Evolutionary conservation across 1,140 invertebrate species (phyloP).

Genomic region (Caerostris darwini): DNA sequence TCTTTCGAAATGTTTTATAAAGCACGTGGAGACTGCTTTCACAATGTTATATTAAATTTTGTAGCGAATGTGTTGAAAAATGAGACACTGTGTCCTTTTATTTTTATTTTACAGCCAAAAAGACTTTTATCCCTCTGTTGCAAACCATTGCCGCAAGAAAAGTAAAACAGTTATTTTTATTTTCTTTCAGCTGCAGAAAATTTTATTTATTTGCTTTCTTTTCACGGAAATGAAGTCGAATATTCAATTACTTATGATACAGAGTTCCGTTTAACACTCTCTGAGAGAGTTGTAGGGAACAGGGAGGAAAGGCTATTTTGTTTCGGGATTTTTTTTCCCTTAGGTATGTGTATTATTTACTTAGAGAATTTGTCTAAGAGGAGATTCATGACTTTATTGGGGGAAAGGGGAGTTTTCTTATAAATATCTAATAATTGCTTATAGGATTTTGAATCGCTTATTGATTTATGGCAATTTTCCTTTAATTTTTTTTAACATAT

Average conservation of each 20-base stretch:
- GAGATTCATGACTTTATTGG: neutral
- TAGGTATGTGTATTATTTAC: neutral
- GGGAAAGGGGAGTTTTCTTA: neutral
- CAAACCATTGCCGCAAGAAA: neutral
- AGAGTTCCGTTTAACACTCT: neutral
- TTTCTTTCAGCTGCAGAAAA: neutral
- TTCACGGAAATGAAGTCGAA: constrained; percentile 38
- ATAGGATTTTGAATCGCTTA: neutral
- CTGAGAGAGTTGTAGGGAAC: neutral
- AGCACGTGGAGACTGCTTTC: constrained; percentile 15
- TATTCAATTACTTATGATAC: constrained; percentile 52
- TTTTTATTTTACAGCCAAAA: neutral
- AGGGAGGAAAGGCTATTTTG: neutral
- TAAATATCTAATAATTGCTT: neutral
- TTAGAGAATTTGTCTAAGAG: neutral
- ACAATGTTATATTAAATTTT: constrained; percentile 40
- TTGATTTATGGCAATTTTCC: neutral
- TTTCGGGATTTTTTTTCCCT: neutral
- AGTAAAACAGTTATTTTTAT: neutral
- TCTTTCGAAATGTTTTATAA: constrained; percentile 13
- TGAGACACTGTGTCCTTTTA: constrained; percentile 19
- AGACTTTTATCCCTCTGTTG: constrained; percentile 19
- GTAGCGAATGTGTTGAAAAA: constrained; percentile 35
- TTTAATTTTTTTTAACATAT: too few relatives aligned
- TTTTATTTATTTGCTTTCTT: constrained; percentile 31